phyloP scores from a whole-genome alignment of 1,140 invertebrate species.

The Drosophila leontia region DNA sequence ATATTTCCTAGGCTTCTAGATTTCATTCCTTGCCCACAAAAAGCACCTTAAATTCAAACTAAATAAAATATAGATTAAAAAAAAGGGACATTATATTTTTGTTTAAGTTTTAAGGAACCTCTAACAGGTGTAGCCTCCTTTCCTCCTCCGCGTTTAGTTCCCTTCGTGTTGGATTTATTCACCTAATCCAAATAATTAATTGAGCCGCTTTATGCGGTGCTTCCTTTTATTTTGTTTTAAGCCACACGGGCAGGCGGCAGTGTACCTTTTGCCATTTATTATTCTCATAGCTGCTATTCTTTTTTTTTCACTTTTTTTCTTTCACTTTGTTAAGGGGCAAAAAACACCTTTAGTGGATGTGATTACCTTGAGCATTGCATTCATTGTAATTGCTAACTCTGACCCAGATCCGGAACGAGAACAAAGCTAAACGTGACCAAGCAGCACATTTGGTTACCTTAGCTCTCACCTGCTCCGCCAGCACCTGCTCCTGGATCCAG shows the following conservation, averaged over 20 bases:
- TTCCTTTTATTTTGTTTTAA: constrained; percentile 12
- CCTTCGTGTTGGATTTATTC: constrained; percentile 6
- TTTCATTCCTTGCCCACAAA: too few species aligned
- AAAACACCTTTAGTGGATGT: constrained; percentile 27
- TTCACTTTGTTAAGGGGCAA: constrained; percentile 3
- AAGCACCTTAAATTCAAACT: neutral
- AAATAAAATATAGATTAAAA: neutral
- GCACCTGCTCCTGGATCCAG: neutral
- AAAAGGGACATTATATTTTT: neutral
- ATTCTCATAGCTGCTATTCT: neutral
- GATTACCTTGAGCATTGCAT: constrained; percentile 50
- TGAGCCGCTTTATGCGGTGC: constrained; percentile 19
- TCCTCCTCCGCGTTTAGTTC: neutral
- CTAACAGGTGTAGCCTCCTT: neutral
- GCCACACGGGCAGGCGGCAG: neutral
- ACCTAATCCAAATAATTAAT: constrained; percentile 20
- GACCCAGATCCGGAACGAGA: constrained; percentile 55
- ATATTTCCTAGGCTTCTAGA: neutral
- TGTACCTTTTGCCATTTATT: constrained; percentile 8
- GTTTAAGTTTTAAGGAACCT: neutral
- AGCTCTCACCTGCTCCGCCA: neutral
- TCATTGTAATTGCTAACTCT: constrained; percentile 62
- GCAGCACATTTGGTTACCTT: constrained; percentile 44
- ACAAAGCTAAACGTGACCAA: constrained; percentile 60
- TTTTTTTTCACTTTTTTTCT: neutral